Evolutionary conservation across 2,888 invertebrate genomes (phyloP).

Genomic region (Patella ulyssiponensis): DNA sequence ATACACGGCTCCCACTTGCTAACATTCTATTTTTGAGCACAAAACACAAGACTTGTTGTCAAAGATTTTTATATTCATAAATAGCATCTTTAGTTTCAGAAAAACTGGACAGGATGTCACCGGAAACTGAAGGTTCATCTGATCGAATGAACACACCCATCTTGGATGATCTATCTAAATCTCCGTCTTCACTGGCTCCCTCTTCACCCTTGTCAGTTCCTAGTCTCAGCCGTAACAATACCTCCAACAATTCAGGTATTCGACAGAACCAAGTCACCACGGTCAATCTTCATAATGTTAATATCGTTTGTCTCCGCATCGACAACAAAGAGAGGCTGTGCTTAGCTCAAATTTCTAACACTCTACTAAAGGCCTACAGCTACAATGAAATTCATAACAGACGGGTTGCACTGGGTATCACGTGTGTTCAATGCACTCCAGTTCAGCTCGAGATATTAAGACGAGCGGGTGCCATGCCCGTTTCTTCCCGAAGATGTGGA

Average conservation of each 20-base stretch:
- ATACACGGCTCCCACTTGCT: too few species aligned
- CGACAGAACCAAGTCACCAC: conserved; percentile 79
- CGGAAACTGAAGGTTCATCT: not conserved
- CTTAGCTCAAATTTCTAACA: conserved; percentile 96
- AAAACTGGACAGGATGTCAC: not conserved
- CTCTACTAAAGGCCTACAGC: conserved; percentile 92
- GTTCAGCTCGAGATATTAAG: conserved; percentile 94
- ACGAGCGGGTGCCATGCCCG: conserved; percentile 80
- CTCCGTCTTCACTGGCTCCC: not conserved
- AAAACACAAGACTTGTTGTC: too few species aligned
- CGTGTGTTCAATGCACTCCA: conserved; percentile 92
- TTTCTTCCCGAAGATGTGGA: conserved; percentile 79
- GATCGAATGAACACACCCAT: not conserved
- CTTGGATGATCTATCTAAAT: not conserved
- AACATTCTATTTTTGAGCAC: too few species aligned
- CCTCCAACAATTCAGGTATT: not conserved
- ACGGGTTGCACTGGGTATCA: conserved; percentile 89
- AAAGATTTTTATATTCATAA: too few species aligned
- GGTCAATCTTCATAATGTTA: conserved; percentile 88
- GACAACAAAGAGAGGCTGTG: conserved; percentile 93
- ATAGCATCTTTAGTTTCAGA: not conserved
- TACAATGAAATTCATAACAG: conserved; percentile 98
- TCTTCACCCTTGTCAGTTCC: not conserved
- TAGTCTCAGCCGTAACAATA: not conserved
- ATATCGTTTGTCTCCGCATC: conserved; percentile 93